Evolutionary conservation across 2,888 invertebrate species (phyloP).

Genomic region (Dolichomitus sp.): DNA sequence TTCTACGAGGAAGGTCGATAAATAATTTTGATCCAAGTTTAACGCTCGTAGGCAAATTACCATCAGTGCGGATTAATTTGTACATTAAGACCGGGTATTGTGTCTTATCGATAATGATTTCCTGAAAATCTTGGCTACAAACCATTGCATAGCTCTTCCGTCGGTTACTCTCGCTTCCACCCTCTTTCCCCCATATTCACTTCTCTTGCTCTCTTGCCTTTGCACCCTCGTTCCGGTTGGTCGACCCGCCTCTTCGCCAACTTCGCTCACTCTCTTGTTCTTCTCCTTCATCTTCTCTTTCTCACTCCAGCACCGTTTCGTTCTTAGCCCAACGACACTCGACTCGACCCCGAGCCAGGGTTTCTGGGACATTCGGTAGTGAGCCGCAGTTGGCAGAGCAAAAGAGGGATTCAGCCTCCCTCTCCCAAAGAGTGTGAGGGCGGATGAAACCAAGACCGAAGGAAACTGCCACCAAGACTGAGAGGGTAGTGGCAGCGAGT

Average conservation of each 20-base stretch:
- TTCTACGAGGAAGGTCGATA: not conserved
- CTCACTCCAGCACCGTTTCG: conserved; percentile 44
- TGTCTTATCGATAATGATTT: conserved; percentile 77
- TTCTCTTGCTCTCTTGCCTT: conserved; percentile 58
- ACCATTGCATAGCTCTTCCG: conserved; percentile 51
- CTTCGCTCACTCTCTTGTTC: conserved; percentile 58
- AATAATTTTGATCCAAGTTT: conserved; percentile 9
- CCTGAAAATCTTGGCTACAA: conserved; percentile 71
- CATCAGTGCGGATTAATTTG: conserved; percentile 73
- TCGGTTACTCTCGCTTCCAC: conserved; percentile 59
- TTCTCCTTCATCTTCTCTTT: conserved; percentile 29
- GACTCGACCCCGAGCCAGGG: conserved; percentile 71
- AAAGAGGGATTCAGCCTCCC: conserved; percentile 54
- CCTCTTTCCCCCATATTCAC: conserved; percentile 49
- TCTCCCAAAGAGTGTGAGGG: conserved; percentile 12
- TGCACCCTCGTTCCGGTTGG: conserved; percentile 59
- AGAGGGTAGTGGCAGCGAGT: conserved; percentile 35
- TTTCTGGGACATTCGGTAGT: conserved; percentile 80
- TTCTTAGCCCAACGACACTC: conserved; percentile 77
- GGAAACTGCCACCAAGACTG: conserved; percentile 57
- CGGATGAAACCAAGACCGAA: conserved; percentile 53
- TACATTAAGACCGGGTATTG: conserved; percentile 73
- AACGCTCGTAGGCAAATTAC: conserved; percentile 70
- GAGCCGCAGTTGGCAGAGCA: conserved; percentile 70
- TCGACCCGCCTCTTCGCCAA: conserved; percentile 69